phyloP scores from a whole-genome alignment of 2,888 invertebrate species.

The Hartigia nigra region DNA sequence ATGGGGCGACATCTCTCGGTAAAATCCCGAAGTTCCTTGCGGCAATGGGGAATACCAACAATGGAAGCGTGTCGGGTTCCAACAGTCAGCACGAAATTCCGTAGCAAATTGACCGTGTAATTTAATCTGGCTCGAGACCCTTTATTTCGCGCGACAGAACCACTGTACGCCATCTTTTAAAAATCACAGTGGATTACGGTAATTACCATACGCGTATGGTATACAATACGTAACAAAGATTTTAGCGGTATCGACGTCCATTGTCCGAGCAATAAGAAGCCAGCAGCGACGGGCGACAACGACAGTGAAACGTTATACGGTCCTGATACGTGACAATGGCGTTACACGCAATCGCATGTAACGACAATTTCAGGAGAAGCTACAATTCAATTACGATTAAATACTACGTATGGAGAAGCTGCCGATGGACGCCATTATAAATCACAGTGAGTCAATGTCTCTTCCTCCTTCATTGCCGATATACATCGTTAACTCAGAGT shows the following conservation, averaged over 20 bases:
- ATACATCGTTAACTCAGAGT: not conserved
- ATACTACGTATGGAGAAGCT: not conserved
- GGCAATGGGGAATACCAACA: not conserved
- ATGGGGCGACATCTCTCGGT: conserved; percentile 34
- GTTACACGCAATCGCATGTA: not conserved
- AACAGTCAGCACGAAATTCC: not conserved
- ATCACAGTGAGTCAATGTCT: not conserved
- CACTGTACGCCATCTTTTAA: not conserved
- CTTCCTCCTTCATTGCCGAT: not conserved
- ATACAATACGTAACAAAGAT: not conserved
- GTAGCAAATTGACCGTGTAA: conserved; percentile 42
- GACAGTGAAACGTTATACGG: not conserved
- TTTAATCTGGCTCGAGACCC: conserved; percentile 30
- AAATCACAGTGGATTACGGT: conserved; percentile 2
- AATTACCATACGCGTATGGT: conserved; percentile 1
- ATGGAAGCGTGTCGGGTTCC: conserved; percentile 1
- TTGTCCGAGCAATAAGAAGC: not conserved
- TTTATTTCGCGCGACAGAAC: conserved; percentile 6
- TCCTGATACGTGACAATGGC: not conserved
- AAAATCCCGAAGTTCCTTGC: conserved; percentile 21
- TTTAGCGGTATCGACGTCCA: not conserved
- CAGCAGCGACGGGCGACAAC: not conserved
- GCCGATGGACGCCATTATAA: not conserved
- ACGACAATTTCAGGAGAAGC: not conserved
- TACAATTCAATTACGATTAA: not conserved